A percentile compares a stretch with the other conserved stretches of the same genome.
phyloP scores from a whole-genome alignment of 2,888 invertebrate genomes.

The Drosophila infuscata region DNA sequence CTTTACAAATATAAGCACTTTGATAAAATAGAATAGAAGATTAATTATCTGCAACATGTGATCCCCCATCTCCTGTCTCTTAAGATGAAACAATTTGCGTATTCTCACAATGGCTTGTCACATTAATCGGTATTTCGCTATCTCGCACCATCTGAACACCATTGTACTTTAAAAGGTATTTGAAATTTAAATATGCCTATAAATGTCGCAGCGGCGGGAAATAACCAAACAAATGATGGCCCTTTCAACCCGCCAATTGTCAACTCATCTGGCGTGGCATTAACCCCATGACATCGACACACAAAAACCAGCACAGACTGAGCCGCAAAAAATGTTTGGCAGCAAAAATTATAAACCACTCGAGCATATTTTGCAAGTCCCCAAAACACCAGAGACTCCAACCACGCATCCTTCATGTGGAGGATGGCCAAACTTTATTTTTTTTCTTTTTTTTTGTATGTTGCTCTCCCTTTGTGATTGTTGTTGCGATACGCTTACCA shows the following conservation, averaged over 20 bases:
- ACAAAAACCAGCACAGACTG: constrained; percentile 39
- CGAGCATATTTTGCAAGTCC: constrained; percentile 73
- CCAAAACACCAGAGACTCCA: constrained; percentile 18
- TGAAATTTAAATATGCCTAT: constrained; percentile 63
- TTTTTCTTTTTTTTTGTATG: not conserved
- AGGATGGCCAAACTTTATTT: constrained; percentile 34
- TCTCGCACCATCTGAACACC: not conserved
- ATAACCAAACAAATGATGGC: constrained; percentile 65
- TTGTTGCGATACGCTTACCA: constrained; percentile 40
- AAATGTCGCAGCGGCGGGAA: constrained; percentile 56
- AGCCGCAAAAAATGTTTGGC: constrained; percentile 61
- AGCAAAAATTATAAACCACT: constrained; percentile 75
- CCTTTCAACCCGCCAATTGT: constrained; percentile 67
- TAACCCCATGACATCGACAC: constrained; percentile 62
- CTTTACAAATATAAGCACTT: not conserved
- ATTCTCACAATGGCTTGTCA: not conserved
- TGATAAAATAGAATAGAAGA: not conserved
- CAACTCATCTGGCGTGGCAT: constrained; percentile 68
- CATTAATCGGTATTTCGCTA: not conserved
- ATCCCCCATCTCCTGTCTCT: not conserved
- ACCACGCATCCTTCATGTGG: constrained; percentile 29
- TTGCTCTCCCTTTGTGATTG: constrained; percentile 5
- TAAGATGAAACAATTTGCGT: not conserved
- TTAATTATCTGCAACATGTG: not conserved
- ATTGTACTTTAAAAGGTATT: constrained; percentile 63